Conservation (phyloP, 2,113 vertebrate genomes). For the Chaetorhynchus papuensis region DNA sequence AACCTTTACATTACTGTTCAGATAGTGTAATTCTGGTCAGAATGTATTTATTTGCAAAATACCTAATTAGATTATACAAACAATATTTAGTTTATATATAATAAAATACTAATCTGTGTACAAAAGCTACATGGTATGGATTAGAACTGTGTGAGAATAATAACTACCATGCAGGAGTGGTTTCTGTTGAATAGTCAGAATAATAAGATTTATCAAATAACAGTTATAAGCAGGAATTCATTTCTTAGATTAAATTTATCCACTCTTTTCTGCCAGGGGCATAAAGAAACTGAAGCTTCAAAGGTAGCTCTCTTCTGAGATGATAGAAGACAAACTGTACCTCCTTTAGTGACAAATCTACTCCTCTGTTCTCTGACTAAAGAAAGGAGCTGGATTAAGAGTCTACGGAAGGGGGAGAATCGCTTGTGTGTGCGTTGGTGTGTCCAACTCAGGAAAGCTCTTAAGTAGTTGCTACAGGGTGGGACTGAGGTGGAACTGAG, state of each 20-base stretch:
- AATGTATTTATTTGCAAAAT: conserved; percentile 50
- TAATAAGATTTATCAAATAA: conserved; percentile 57
- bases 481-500: background rate
- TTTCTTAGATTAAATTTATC: conserved; percentile 51
- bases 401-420: background rate
- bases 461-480: background rate
- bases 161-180: background rate
- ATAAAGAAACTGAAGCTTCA: conserved; percentile 40
- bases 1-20: background rate
- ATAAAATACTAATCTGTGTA: conserved; percentile 48
- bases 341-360: conserved; percentile 22
- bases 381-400: background rate
- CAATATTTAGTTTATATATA: conserved; percentile 3
- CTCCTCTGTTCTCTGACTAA: conserved; percentile 1
- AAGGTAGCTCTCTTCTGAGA: conserved; percentile 2
- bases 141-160: conserved; percentile 42
- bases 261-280: conserved; percentile 9
- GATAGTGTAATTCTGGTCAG: background rate
- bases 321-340: background rate
- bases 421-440: background rate
- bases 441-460: background rate
- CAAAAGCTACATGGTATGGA: conserved; percentile 37
- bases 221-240: conserved; percentile 47
- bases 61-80: conserved; percentile 32
- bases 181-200: conserved; percentile 38